Conservation (phyloP, 2,888 invertebrate species). For the Rosalia funebris region DNA sequence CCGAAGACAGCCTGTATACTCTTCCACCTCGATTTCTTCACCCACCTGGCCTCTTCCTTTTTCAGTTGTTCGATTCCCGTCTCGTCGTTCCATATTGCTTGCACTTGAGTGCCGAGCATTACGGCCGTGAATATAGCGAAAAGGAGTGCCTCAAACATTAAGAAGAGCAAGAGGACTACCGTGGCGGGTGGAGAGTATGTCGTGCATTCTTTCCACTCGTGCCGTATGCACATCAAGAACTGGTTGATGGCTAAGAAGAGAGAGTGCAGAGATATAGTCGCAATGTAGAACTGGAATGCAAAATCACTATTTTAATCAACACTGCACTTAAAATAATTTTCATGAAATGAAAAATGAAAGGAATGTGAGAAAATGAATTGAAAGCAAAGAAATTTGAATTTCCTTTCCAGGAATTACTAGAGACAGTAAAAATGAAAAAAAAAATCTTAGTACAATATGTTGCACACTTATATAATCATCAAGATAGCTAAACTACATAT, state of each 20-base stretch:
- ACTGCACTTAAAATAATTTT: not conserved
- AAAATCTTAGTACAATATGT: too few species aligned
- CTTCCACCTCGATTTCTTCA: conserved; percentile 91
- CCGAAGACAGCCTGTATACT: conserved; percentile 98
- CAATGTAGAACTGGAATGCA: conserved; percentile 91
- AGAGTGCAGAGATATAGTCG: conserved; percentile 94
- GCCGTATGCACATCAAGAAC: conserved; percentile 91
- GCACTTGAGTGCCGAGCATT: conserved; percentile 90
- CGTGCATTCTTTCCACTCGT: conserved; percentile 95
- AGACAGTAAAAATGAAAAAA: not conserved
- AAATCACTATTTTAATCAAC: too few species aligned
- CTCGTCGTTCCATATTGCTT: conserved; percentile 98
- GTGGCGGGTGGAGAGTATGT: conserved; percentile 95
- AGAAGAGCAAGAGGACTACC: conserved; percentile 88
- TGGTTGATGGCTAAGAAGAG: conserved; percentile 92
- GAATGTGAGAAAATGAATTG: too few species aligned
- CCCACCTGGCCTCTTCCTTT: conserved; percentile 94
- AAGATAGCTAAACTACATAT: too few species aligned
- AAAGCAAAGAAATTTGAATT: too few species aligned
- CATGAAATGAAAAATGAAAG: too few species aligned
- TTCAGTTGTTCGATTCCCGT: conserved; percentile 98
- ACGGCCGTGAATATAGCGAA: conserved; percentile 98
- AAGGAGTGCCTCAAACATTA: conserved; percentile 92
- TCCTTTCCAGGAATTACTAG: not conserved
- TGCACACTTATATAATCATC: too few species aligned